A percentile compares a stretch with the other conserved stretches of the same genome.
Evolutionary conservation across 2,888 invertebrate genomes (phyloP).

Genomic region (Lasioglossum villosulum): DNA sequence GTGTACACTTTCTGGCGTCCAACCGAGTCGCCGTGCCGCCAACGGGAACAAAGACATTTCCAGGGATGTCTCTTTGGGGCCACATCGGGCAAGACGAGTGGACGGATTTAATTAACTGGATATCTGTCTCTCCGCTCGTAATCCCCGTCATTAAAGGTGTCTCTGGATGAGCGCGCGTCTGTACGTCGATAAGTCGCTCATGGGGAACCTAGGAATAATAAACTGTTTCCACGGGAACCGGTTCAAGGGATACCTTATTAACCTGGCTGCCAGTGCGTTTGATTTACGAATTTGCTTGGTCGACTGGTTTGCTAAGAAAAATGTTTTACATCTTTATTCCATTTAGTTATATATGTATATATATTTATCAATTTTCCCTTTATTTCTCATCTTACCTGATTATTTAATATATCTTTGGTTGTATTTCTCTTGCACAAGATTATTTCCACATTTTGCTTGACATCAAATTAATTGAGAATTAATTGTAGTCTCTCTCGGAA

Average conservation of each 20-base stretch:
- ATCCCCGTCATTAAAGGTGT: conserved; percentile 51
- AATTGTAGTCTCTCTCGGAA: neutral
- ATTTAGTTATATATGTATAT: too few species aligned
- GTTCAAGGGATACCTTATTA: neutral
- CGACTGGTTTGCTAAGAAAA: neutral
- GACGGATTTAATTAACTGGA: conserved; percentile 71
- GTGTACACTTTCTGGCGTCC: conserved; percentile 58
- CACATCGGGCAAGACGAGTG: conserved; percentile 14
- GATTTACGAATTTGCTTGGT: neutral
- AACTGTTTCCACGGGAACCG: conserved; percentile 10
- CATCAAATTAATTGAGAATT: neutral
- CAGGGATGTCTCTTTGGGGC: conserved; percentile 37
- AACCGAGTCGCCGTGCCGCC: conserved; percentile 42
- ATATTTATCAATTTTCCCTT: neutral
- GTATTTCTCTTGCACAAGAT: neutral
- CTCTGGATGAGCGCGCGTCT: neutral
- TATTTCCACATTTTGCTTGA: neutral
- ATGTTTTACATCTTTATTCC: neutral
- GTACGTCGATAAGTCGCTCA: neutral
- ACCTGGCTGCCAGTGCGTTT: neutral
- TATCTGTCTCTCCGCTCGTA: conserved; percentile 52
- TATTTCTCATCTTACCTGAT: too few species aligned
- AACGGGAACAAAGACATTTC: conserved; percentile 62
- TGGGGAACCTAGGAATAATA: conserved; percentile 19
- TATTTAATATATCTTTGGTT: neutral